Percentiles rank a stretch among this genome's conserved stretches.
These are phyloP conservation scores for Ceriagrion tenellum DNA, from an alignment of 2,888 invertebrate genomes.

Conservation along the genomic window DNA sequence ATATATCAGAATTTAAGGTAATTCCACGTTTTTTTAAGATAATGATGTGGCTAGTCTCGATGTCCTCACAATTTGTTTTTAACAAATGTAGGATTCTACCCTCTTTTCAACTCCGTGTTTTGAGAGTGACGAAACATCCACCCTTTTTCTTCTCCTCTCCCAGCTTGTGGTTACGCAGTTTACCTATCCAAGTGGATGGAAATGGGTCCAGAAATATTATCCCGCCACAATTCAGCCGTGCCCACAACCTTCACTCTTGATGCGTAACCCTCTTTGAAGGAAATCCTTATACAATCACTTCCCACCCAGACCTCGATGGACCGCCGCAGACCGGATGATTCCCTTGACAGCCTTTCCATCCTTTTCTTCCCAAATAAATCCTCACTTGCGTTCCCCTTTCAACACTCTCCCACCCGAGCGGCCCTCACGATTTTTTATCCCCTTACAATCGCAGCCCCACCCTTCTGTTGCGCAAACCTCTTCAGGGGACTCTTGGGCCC, in stretches of 20 bases:
- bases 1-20: too few relatives aligned
- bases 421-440: neutral
- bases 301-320: neutral
- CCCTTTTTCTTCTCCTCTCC: neutral
- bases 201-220: neutral
- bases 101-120: neutral
- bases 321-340: neutral
- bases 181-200: neutral
- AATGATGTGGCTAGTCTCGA: too few relatives aligned
- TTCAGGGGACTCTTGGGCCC: neutral
- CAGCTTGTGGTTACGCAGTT: neutral
- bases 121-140: neutral
- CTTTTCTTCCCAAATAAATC: conserved; percentile 17
- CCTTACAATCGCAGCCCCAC: neutral
- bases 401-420: neutral
- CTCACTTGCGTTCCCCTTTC: conserved; percentile 9
- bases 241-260: neutral
- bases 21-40: too few relatives aligned
- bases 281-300: neutral
- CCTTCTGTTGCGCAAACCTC: conserved; percentile 21
- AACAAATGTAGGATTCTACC: too few relatives aligned
- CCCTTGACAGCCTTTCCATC: neutral
- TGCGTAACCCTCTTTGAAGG: neutral
- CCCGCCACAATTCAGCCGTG: neutral
- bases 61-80: too few relatives aligned